Evolutionary conservation across 2,888 invertebrate genomes (phyloP).

Genomic region (Megalurothrips usitatus): DNA sequence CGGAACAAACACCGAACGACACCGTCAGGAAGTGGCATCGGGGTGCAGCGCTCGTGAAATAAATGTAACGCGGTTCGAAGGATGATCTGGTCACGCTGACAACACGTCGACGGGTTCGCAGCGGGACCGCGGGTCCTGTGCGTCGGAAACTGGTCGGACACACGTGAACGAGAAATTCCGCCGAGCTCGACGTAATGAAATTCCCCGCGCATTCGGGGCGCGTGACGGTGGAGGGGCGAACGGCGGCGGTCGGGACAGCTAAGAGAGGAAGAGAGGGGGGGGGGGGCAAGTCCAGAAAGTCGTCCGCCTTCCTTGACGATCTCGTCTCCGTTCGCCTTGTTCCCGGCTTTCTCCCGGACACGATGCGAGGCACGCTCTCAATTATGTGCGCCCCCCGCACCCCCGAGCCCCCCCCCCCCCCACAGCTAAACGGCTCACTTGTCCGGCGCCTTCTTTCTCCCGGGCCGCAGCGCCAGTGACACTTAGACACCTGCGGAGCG

Average conservation of each 20-base stretch:
- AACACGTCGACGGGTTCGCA: too few species aligned
- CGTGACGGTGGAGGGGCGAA: neutral
- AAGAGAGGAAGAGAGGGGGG: neutral
- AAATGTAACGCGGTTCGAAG: too few species aligned
- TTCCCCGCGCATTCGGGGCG: neutral
- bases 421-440: neutral
- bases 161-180: neutral
- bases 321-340: neutral
- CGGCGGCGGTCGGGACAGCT: neutral
- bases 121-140: too few species aligned
- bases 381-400: neutral
- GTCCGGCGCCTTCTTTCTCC: neutral
- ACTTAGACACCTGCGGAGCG: neutral
- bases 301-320: neutral
- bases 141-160: neutral
- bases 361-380: constrained; percentile 21
- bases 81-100: too few species aligned
- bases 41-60: too few species aligned
- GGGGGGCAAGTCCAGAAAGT: neutral
- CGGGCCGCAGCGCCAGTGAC: neutral
- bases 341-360: neutral
- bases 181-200: neutral
- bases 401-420: neutral
- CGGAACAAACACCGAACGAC: neutral
- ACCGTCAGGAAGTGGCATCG: too few species aligned